Evolutionary conservation across 2,888 invertebrate genomes (phyloP), one percentile per base, ranked within the genome.

Genomic region (Acleris holmiana): DNA sequence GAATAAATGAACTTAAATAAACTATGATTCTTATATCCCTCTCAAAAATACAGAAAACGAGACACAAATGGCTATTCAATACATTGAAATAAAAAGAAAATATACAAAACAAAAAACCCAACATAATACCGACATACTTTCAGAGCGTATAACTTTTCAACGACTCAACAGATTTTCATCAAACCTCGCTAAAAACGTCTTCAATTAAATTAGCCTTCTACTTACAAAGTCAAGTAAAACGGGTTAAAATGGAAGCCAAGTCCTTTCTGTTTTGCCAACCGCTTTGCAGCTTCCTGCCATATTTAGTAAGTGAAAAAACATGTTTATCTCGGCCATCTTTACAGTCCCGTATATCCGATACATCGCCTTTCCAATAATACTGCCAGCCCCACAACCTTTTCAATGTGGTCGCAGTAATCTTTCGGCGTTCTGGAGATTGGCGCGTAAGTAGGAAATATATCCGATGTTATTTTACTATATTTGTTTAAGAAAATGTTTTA

Each of bases 301-400:
- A 64, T 64, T 59, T 64, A 44, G 57, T 49, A 59, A 64, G 64
- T 64, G 64, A 64, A 58, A 41, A 64, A 59, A 54, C 64, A 64
- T 64, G 64, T 64, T 64, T 59, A 59, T 59, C 53, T 29, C 29
- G 29, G 54, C n/a, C 59, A 58, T 47, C 58, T 54, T 58, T 51
- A 29, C 35, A 29, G 60, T 23, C 13, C 46, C 46, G 58, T 48
- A 64, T 55, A 65, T 59, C 54, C 59, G 25, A n/a, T 19, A 23
- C 23, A 63, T 48, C 54, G 59, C 64, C 53, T 59, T 53, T 48
- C 44, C 41, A 60, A 60, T 55, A 60, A 65, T 59, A 58, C 58
- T 53, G n/a, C 15, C 50, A 7, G 59, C 50, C 59, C 25, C 18
- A 47, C 57, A 57, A 25, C 59, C 64, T 59, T 54, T 57, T 49